These are phyloP conservation scores for Xenopus petersii DNA, from an alignment of 2,797 vertebrate genomes.

Conservation along the genomic window DNA sequence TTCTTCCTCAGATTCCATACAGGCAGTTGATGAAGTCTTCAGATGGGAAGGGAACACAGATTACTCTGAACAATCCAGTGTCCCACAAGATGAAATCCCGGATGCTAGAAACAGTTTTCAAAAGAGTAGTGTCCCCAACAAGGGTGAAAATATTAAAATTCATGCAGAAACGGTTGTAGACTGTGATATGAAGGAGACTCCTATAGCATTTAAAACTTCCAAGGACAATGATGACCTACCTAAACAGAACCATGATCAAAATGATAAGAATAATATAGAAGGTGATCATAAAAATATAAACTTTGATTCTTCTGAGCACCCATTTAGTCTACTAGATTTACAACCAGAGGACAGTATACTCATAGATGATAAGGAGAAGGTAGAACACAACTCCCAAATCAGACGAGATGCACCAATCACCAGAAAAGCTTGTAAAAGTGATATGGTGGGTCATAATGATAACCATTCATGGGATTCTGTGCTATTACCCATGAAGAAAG, in stretches of 20 bases:
- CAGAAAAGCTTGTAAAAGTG: not conserved
- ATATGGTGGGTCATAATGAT: not conserved
- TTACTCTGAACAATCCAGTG: conserved; percentile 7
- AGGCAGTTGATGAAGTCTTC: not conserved
- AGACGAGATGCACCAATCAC: not conserved
- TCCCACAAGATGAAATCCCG: no score
- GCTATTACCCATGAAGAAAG: not conserved
- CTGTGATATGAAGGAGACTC: not conserved
- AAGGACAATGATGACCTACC: not conserved
- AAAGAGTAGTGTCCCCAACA: no score
- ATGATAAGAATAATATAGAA: not conserved
- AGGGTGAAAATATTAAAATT: no score
- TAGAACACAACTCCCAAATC: not conserved
- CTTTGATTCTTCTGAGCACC: not conserved
- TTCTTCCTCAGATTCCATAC: not conserved
- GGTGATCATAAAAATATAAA: not conserved
- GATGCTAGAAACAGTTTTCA: no score
- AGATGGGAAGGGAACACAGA: conserved; percentile 2
- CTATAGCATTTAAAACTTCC: not conserved
- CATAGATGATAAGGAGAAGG: not conserved
- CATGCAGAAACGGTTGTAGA: no score
- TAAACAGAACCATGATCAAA: not conserved
- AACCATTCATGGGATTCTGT: not conserved
- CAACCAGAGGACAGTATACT: not conserved
- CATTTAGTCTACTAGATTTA: not conserved